Base-by-base conservation (phyloP, 2,113 vertebrate species). In the Elephantulus edwardii region DNA sequence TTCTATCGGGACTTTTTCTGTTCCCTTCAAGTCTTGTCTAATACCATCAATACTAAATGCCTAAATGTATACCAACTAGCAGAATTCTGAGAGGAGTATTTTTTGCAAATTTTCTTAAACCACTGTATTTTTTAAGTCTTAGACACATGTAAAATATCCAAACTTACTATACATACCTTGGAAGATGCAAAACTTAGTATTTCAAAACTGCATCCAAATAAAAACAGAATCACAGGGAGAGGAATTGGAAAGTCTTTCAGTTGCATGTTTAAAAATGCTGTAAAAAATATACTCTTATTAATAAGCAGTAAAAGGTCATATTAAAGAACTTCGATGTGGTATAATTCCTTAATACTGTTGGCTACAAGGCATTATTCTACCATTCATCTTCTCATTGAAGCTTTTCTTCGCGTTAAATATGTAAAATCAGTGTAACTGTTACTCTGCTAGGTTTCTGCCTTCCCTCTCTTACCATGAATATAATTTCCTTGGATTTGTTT, bases 171-270 rank as follows among this genome's bases (percentile, higher is more conserved):
- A 95, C 95, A 88, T 1, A 96, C 96, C 95, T 93, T 4, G 7
- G 58, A 64, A 82, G 93, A 96, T 82, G 86, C 19, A 92, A 94
- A 96, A 90, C 88, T 95, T 74, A 95, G 28, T 2, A 95, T 82
- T 95, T 96, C 95, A 84, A 95, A 88, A 89, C 70, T 33, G 74
- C 88, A 94, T 91, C 96, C 96, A 86, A 95, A 42, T 83, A 95
- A 86, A 95, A 95, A 95, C 60, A 95, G 2, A 86, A 95, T 90
- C 77, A 96, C 81, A 68, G 96, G 91, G 26, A 95, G 75, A 93
- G 94, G 95, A 95, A 96, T n/a, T 83, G 77, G 91, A 90, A 94
- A 94, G n/a, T 90, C 93, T 89, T 96, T 94, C 80, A 96, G 81
- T 20, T 50, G 66, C 68, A 88, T 80, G 48, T 96, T 95, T 86